Percentiles rank a stretch among this genome's conserved stretches.
phyloP scores from a whole-genome alignment of 2,113 vertebrate species.

The Eudorcas thomsonii region DNA sequence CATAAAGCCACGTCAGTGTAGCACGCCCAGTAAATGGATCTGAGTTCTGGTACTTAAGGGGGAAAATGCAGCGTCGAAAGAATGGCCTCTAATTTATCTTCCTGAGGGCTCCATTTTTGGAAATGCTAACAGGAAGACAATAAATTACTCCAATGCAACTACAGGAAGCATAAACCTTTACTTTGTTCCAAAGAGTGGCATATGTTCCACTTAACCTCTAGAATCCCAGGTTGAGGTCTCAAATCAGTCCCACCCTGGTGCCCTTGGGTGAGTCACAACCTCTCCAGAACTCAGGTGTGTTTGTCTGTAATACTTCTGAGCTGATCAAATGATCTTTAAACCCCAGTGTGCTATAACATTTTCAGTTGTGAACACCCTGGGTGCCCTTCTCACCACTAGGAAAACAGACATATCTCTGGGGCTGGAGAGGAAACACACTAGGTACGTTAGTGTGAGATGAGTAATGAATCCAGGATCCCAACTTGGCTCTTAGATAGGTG shows the following conservation, averaged over 20 bases:
- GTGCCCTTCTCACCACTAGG: background rate
- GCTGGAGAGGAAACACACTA: background rate
- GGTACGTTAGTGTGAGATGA: background rate
- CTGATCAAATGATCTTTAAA: background rate
- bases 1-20: background rate
- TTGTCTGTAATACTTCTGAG: background rate
- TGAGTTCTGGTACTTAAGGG: conserved; percentile 21
- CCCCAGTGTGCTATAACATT: background rate
- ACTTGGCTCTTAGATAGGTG: background rate
- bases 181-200: background rate
- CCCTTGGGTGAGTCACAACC: background rate
- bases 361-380: background rate
- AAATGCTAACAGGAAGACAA: conserved; percentile 60
- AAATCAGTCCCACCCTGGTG: background rate
- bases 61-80: conserved; percentile 18
- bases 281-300: background rate
- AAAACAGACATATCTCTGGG: background rate
- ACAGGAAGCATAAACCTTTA: background rate
- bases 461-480: background rate
- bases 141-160: background rate
- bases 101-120: conserved; percentile 48
- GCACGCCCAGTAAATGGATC: conserved; percentile 36
- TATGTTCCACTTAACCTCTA: background rate
- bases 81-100: conserved; percentile 44
- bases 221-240: background rate